Percentiles rank a stretch among this genome's conserved stretches.
Evolutionary conservation across 2,888 invertebrate genomes (phyloP).

Genomic region (Lithophane leautieri): DNA sequence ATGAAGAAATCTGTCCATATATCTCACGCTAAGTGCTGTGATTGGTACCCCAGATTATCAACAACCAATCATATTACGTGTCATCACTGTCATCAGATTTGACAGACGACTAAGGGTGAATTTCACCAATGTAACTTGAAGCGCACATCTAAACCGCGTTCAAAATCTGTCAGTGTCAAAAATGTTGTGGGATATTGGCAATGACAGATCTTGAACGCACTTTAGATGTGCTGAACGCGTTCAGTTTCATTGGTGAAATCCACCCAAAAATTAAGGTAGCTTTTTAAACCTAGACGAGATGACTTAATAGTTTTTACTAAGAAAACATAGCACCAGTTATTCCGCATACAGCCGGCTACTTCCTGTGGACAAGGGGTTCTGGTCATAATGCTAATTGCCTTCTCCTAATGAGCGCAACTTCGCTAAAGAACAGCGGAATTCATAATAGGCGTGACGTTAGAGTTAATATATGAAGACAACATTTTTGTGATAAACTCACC

Average conservation of each 20-base stretch:
- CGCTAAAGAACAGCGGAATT: constrained; percentile 21
- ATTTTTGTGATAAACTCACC: no score
- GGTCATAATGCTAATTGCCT: constrained; percentile 58
- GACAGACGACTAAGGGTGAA: background rate
- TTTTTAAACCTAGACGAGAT: background rate
- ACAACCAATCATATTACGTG: background rate
- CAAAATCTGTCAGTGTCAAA: background rate
- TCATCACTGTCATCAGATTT: background rate
- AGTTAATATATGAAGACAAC: constrained; percentile 27
- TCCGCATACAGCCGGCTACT: constrained; percentile 14
- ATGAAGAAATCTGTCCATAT: background rate
- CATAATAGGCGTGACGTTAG: constrained; percentile 21
- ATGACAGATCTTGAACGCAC: no score
- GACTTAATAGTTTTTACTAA: constrained; percentile 2
- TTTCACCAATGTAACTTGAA: background rate
- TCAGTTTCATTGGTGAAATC: background rate
- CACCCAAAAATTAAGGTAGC: no score
- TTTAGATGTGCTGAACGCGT: background rate
- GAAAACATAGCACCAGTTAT: constrained; percentile 5
- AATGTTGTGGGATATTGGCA: no score
- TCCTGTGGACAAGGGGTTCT: constrained; percentile 45
- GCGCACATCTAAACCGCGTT: background rate
- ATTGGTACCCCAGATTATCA: background rate
- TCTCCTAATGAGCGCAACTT: constrained; percentile 54
- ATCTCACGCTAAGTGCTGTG: background rate